Evolutionary conservation across 2,113 vertebrate genomes (phyloP).

Genomic region (Lethenteron camtschaticum): DNA sequence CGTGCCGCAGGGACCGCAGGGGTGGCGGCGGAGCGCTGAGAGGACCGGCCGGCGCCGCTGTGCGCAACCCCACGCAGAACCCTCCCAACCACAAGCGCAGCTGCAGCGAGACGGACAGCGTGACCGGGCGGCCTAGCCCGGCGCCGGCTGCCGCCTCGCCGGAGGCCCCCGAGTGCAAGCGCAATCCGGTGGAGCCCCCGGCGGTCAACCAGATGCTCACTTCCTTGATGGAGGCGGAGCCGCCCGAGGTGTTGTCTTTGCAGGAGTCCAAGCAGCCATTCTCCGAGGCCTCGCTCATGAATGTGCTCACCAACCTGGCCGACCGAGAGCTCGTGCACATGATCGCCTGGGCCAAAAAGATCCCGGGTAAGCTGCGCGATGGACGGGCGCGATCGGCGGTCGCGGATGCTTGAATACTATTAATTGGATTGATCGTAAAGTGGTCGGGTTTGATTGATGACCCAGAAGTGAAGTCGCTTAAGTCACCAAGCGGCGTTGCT

Average conservation of each 20-base stretch:
- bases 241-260: slow-evolving; percentile 52
- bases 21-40: background rate
- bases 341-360: slow-evolving; percentile 96
- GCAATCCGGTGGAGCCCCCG: slow-evolving; percentile 20
- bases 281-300: slow-evolving; percentile 86
- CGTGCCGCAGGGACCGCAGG: background rate
- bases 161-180: slow-evolving; percentile 12
- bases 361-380: slow-evolving; percentile 36
- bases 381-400: no score
- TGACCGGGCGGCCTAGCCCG: background rate
- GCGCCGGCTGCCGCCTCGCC: background rate
- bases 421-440: no score
- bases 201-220: slow-evolving; percentile 62
- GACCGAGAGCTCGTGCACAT: slow-evolving; percentile 88
- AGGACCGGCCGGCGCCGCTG: background rate
- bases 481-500: no score
- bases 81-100: background rate
- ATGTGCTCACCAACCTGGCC: slow-evolving; percentile 77
- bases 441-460: no score
- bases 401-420: no score
- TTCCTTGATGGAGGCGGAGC: slow-evolving; percentile 63
- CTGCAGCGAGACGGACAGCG: background rate
- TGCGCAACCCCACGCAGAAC: background rate
- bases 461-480: no score
- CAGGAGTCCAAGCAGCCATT: slow-evolving; percentile 58